A percentile compares a stretch with the other conserved stretches of the same genome.
Evolutionary conservation across 1,140 invertebrate species (phyloP).

Genomic region (Ceratitis capitata): DNA sequence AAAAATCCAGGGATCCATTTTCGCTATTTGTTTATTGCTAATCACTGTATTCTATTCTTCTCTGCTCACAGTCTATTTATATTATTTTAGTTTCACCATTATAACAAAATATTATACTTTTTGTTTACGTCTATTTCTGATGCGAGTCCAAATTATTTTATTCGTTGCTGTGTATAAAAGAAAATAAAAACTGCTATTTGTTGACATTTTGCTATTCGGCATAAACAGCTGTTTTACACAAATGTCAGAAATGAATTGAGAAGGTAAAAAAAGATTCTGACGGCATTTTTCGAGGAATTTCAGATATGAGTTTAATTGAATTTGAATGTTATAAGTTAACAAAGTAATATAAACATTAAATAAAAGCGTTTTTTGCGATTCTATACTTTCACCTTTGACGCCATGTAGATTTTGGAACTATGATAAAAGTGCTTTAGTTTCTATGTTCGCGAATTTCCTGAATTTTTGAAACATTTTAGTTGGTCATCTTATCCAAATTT

Average conservation of each 20-base stretch:
- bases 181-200: neutral
- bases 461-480: too few species aligned
- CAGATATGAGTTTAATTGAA: neutral
- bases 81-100: neutral
- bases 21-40: neutral
- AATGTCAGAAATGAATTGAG: neutral
- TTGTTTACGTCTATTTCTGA: neutral
- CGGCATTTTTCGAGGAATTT: neutral
- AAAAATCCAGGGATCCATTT: slow-evolving; percentile 60
- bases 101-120: neutral
- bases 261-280: neutral
- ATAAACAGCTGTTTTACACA: neutral
- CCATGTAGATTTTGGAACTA: too few species aligned
- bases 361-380: too few species aligned
- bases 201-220: slow-evolving; percentile 7
- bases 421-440: too few species aligned
- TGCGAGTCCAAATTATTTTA: neutral
- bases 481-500: too few species aligned
- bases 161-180: neutral
- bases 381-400: too few species aligned
- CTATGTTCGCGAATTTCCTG: too few species aligned
- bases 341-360: too few species aligned
- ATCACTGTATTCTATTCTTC: neutral
- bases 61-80: neutral
- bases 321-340: too few species aligned